phyloP scores from a whole-genome alignment of 2,797 vertebrate genomes.

The Oreortyx pictus region DNA sequence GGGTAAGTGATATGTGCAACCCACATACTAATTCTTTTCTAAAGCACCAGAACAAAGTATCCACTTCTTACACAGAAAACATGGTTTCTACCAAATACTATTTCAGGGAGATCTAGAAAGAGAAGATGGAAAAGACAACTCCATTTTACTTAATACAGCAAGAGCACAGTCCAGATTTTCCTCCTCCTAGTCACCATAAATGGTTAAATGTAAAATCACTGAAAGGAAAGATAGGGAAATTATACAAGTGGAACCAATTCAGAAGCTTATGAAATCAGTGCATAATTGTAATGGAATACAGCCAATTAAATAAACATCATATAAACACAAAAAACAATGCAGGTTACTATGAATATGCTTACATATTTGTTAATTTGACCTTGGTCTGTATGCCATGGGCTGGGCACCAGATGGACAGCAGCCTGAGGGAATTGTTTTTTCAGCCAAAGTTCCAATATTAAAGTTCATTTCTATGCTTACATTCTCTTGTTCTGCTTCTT shows the following conservation, averaged over 20 bases:
- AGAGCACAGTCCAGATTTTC: not conserved
- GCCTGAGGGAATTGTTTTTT: slow-evolving; percentile 1
- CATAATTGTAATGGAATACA: not conserved
- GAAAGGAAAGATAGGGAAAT: not conserved
- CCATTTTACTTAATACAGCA: not conserved
- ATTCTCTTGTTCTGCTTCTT: not conserved
- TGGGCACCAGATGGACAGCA: slow-evolving; percentile 42
- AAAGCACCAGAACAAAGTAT: not conserved
- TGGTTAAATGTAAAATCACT: not conserved
- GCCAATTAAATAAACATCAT: not conserved
- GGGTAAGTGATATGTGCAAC: not conserved
- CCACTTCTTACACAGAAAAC: not conserved
- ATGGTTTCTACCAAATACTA: not conserved
- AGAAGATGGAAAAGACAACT: not conserved
- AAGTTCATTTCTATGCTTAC: slow-evolving; percentile 7
- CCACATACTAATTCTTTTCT: not conserved
- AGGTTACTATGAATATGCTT: not conserved
- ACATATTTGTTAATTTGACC: not conserved
- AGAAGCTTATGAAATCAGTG: not conserved
- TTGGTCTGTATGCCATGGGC: not conserved
- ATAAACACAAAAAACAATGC: not conserved
- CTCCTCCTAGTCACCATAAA: not conserved
- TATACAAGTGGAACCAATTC: not conserved
- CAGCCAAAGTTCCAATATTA: not conserved
- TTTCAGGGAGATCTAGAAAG: not conserved